Evolutionary conservation across 2,113 vertebrate genomes (phyloP).

Genomic region (Cnemophilus loriae): DNA sequence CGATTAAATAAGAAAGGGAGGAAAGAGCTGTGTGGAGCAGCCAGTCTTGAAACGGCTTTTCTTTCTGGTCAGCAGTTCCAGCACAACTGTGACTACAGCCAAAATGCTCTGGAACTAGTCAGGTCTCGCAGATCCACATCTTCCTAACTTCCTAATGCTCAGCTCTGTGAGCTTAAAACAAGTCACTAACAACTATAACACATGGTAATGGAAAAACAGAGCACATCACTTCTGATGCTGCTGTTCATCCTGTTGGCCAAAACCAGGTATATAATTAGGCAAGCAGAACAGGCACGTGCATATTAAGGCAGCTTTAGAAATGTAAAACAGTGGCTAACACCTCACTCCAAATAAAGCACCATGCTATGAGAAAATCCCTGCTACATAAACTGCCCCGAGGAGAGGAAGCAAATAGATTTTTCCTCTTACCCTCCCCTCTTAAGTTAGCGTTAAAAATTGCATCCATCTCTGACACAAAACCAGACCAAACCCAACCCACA

Average conservation of each 20-base stretch:
- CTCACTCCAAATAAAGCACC: background rate
- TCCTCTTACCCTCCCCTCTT: background rate
- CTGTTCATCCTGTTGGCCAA: background rate
- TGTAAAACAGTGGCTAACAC: conserved; percentile 45
- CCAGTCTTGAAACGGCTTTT: background rate
- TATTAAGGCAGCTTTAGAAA: conserved; percentile 34
- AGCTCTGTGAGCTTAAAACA: background rate
- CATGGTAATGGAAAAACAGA: background rate
- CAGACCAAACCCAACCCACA: background rate
- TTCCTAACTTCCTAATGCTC: background rate
- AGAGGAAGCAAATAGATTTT: background rate
- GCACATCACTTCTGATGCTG: background rate
- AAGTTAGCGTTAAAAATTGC: background rate
- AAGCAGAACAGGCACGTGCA: background rate
- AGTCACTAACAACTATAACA: background rate
- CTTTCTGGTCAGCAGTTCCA: background rate
- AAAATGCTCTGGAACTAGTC: background rate
- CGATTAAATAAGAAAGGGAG: background rate
- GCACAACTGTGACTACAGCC: background rate
- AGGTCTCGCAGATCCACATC: background rate
- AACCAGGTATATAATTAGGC: background rate
- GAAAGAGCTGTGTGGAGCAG: background rate
- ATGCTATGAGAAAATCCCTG: background rate
- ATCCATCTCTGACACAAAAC: background rate
- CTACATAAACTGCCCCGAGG: background rate